phyloP scores from a whole-genome alignment of 2,888 invertebrate genomes.

The Epinotia nisella region DNA sequence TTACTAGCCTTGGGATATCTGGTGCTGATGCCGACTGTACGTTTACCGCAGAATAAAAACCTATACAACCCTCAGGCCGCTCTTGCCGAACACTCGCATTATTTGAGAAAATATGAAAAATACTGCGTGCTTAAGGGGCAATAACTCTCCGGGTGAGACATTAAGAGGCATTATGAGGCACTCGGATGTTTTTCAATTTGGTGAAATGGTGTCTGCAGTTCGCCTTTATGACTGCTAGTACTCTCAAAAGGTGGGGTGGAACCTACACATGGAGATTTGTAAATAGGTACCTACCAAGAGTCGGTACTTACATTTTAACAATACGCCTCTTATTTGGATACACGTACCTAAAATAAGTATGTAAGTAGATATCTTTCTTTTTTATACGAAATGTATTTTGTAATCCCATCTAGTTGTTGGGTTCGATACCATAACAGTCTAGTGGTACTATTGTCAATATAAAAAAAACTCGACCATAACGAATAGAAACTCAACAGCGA shows the following conservation, averaged over 20 bases:
- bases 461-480: constrained; percentile 17
- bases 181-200: constrained; percentile 82
- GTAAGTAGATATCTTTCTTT: background rate
- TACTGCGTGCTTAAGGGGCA: constrained; percentile 69
- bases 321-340: background rate
- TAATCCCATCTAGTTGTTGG: background rate
- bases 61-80: constrained; percentile 45
- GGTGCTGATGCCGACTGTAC: background rate
- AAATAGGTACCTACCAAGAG: constrained; percentile 7
- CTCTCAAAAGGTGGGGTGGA: constrained; percentile 51
- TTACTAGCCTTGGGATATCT: background rate
- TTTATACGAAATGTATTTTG: background rate
- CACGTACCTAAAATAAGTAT: background rate
- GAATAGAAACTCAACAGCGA: constrained; percentile 64
- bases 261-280: constrained; percentile 26
- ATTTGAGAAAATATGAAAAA: constrained; percentile 80
- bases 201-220: constrained; percentile 69
- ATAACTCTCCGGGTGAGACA: constrained; percentile 74
- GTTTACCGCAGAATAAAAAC: constrained; percentile 43
- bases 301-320: too few species aligned
- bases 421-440: background rate
- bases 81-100: constrained; percentile 64
- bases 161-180: constrained; percentile 78
- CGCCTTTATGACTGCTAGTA: constrained; percentile 63
- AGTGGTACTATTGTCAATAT: background rate